Base-by-base conservation (phyloP, 2,113 vertebrate genomes). In the Sander lucioperca region DNA sequence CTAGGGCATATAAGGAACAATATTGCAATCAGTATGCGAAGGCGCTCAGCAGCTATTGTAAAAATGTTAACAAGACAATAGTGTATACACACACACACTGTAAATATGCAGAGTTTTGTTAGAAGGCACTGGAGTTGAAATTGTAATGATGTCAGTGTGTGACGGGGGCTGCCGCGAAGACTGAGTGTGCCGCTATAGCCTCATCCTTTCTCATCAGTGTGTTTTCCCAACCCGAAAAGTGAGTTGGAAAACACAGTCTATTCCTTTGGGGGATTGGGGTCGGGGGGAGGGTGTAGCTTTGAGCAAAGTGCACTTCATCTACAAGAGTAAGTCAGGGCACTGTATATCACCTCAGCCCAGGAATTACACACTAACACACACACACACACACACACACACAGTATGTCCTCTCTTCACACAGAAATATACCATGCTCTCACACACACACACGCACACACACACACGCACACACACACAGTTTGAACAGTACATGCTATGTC, bases 81-180 rank as follows among this genome's bases (percentile, higher is more conserved):
- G 81, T 13, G 21, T 74, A 82, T 73, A 83, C 81, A 91, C 75
- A 74, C 70, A 71, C 72, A 71, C 50, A 78, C 51, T 75, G 89
- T 92, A 86, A 92, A 88, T 80, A 91, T 90, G 83, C 80, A 91
- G 74, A 84, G 86, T 88, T 93, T 88, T 88, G 88, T 90, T 85
- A 84, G 80, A 74, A 89, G 87, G 86, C 84, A 77, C 66, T 77
- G 80, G 86, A 85, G 85, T 87, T 88, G 90, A 87, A 91, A 90
- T 82, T 86, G 80, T 87, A 91, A 93, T 91, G 87, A 91, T 91
- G 91, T 89, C 87, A 89, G 79, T 85, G 81, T 94, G 88, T 91
- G 88, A 90, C 82, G 82, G 71, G 64, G 51, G 79, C 77, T 83
- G 83, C 81, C 23, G 75, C 30, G 50, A 84, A 86, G 83, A 84